phyloP scores from a whole-genome alignment of 2,888 invertebrate genomes.

The Thereva nobilitata region DNA sequence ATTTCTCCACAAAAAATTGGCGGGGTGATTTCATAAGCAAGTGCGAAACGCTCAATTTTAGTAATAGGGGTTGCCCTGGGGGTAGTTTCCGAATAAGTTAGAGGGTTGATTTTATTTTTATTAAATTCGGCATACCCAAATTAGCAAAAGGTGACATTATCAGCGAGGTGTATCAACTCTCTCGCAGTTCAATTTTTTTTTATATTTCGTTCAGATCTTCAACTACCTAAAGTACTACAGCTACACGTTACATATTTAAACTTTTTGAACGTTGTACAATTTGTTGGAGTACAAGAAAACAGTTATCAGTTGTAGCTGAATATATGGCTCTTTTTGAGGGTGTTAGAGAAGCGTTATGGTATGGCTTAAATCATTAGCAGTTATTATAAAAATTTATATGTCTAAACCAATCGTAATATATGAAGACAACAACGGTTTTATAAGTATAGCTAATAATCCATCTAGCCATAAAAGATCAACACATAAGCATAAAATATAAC shows the following conservation, averaged over 20 bases:
- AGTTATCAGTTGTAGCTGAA: constrained; percentile 22
- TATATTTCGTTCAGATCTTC: too few relatives aligned
- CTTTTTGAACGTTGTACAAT: constrained; percentile 33
- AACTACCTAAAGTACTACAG: constrained; percentile 41
- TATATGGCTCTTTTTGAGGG: constrained; percentile 25
- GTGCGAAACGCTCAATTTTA: too few relatives aligned
- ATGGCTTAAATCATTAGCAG: constrained; percentile 31
- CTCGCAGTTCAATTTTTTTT: too few relatives aligned
- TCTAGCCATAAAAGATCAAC: constrained; percentile 38
- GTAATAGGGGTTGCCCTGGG: too few relatives aligned
- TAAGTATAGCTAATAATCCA: constrained; percentile 36
- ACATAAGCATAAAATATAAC: constrained; percentile 30
- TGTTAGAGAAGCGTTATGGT: constrained; percentile 29
- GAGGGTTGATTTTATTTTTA: too few relatives aligned
- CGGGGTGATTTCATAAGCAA: too few relatives aligned
- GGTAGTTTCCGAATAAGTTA: too few relatives aligned
- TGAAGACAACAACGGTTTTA: constrained; percentile 38
- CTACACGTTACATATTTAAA: constrained; percentile 39
- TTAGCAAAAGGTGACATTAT: too few relatives aligned
- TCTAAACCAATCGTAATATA: constrained; percentile 28
- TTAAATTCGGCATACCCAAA: too few relatives aligned
- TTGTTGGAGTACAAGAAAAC: constrained; percentile 35
- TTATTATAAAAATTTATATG: constrained; percentile 24
- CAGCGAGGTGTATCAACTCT: too few relatives aligned
- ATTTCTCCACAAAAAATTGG: too few relatives aligned